Conservation (phyloP, 2,797 vertebrate genomes). For the Chromobotia macracanthus region DNA sequence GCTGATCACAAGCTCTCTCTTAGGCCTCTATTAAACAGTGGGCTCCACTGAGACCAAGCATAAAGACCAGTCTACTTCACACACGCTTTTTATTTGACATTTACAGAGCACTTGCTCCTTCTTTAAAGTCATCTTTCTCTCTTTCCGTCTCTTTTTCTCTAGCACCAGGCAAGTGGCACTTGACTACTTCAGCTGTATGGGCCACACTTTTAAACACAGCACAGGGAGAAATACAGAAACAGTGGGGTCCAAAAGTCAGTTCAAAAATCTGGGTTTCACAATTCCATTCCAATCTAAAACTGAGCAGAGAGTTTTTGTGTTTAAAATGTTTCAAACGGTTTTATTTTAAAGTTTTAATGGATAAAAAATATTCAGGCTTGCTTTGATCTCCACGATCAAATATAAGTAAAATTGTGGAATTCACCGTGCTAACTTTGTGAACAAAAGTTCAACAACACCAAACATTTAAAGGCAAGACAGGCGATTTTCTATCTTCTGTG, state of each 20-base stretch:
- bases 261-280: no score
- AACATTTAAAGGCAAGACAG: no score
- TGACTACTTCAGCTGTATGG: neutral
- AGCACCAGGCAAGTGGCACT: slow-evolving; percentile 13
- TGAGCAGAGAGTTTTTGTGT: no score
- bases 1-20: slow-evolving; percentile 41
- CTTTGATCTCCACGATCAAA: no score
- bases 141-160: slow-evolving; percentile 8
- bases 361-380: no score
- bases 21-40: slow-evolving; percentile 29
- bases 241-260: neutral
- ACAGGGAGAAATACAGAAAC: neutral
- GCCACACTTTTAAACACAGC: neutral
- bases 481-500: no score
- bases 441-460: no score
- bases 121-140: slow-evolving; percentile 15
- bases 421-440: no score
- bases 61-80: slow-evolving; percentile 43
- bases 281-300: no score
- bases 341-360: no score
- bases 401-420: no score
- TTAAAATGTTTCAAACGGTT: no score
- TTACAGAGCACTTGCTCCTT: slow-evolving; percentile 22
- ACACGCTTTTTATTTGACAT: slow-evolving; percentile 36
- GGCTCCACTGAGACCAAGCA: slow-evolving; percentile 13